A percentile compares a stretch with the other conserved stretches of the same genome.
Conservation (phyloP, 2,113 vertebrate genomes). For the Argyrosomus japonicus region DNA sequence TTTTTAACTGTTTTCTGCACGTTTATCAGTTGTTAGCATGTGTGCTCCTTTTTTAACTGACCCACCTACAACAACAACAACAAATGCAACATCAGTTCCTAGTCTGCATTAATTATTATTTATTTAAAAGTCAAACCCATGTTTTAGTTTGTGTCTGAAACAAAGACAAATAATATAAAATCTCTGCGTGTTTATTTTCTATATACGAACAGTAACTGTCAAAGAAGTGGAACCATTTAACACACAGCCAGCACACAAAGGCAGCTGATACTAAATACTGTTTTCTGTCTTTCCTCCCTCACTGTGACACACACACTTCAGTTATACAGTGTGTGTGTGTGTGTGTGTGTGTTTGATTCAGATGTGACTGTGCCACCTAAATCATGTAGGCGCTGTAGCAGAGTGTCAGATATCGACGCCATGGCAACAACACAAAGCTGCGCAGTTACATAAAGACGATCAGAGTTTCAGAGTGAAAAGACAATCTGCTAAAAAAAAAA, state of each 20-base stretch:
- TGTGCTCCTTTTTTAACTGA: too few species aligned
- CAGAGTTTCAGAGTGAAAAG: conserved; percentile 56
- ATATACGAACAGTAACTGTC: neutral
- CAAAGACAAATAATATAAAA: neutral
- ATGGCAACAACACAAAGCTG: conserved; percentile 77
- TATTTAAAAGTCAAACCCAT: neutral
- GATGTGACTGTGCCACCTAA: conserved; percentile 73
- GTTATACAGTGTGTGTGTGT: conserved; percentile 1
- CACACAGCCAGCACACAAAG: conserved; percentile 21
- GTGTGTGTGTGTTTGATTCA: conserved; percentile 51
- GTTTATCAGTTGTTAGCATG: neutral
- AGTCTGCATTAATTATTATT: too few species aligned
- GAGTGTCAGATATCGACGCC: conserved; percentile 69
- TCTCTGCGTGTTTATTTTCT: neutral
- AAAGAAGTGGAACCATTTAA: conserved; percentile 1
- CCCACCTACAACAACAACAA: neutral
- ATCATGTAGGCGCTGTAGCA: conserved; percentile 75
- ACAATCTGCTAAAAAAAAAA: conserved; percentile 40
- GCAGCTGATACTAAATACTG: conserved; percentile 15
- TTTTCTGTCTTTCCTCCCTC: conserved; percentile 29
- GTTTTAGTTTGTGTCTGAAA: neutral
- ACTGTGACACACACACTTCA: conserved; percentile 30
- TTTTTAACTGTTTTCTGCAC: neutral
- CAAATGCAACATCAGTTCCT: neutral
- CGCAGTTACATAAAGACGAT: conserved; percentile 66